A percentile compares a stretch with the other conserved stretches of the same genome.
These are phyloP conservation scores for Lepus timidus DNA, from an alignment of 2,113 vertebrate genomes.

Conservation along the genomic window DNA sequence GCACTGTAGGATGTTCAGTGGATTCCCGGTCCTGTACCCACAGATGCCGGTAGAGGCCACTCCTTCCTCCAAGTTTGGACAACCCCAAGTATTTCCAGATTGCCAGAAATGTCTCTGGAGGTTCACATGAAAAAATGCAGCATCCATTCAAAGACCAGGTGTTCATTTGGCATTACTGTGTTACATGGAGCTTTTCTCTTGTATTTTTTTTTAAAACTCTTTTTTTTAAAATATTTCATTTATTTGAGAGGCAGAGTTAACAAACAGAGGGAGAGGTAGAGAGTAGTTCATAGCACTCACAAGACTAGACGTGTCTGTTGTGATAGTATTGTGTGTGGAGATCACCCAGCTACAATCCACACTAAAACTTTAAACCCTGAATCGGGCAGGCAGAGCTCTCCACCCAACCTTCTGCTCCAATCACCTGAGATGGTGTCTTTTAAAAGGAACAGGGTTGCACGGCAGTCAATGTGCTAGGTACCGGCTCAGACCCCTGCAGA, in stretches of 20 bases:
- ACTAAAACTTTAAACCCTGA: too few relatives aligned
- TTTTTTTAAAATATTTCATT: too few relatives aligned
- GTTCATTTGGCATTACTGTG: neutral
- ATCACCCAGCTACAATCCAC: too few relatives aligned
- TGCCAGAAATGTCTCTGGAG: neutral
- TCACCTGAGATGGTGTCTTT: neutral
- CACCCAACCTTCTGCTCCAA: too few relatives aligned
- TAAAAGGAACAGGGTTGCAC: neutral
- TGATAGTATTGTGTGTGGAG: too few relatives aligned
- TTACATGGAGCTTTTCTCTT: neutral
- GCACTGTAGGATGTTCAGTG: neutral
- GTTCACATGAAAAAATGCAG: neutral
- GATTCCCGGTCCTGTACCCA: neutral
- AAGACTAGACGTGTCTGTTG: too few relatives aligned
- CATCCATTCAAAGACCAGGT: neutral
- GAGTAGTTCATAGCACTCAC: too few relatives aligned
- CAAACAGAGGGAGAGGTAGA: too few relatives aligned
- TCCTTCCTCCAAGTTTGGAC: neutral
- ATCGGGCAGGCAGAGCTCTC: too few relatives aligned
- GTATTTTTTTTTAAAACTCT: too few relatives aligned
- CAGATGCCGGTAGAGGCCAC: neutral
- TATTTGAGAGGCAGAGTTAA: too few relatives aligned
- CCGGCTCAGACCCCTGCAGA: neutral
- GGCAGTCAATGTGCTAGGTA: neutral
- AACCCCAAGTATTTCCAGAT: neutral